Base-by-base conservation (phyloP, 2,888 invertebrate genomes). In the Parthenolecanium corni region DNA sequence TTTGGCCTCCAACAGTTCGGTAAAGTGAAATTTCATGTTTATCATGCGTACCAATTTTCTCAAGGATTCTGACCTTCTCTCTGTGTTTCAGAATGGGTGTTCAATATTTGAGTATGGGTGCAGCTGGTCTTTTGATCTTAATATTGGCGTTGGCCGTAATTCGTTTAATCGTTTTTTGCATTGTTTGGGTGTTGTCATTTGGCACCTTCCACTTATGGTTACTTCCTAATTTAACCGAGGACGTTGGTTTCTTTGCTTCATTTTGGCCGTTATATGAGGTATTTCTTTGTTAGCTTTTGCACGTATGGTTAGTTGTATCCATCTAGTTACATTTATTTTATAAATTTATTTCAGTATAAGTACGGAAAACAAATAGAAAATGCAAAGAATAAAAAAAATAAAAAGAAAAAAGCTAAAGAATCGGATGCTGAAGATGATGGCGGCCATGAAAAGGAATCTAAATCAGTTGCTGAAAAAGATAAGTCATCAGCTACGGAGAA, bases 151-250 rank as follows among this genome's bases (percentile, higher is more conserved):
- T 97, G 72, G 91, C 92, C 16, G 82, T 95, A 23, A 78, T 96
- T 21, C 85, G 97, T 61, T 79, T 92, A 66, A 83, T 97, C 64
- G 80, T 98, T 56, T 99, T 97, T 77, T 90, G 90, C 69, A 71
- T 86, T 9, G 83, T 98, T 20, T 98, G 96, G 95, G 72, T 85
- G 11, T 70, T 87, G 16, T 90, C 94, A 0, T 78, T 90, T 65
- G 90, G 96, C 4, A 82, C 86, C 70, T 89, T 96, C 74, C 93
- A 96, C 73, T 80, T 99, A 67, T 98, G 98, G 97, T 81, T 99
- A 67, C 80, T 99, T 70, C 98, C 98, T n/a, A 99, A 99, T 77
- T 79, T 99, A 47, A 95, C 95, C 0, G 98, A 97, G 75, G 98
- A 99, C 73, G 97, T 97, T 25, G 96, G 98, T 58, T 94, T 99